These are phyloP conservation scores for Tachycineta bicolor DNA, from an alignment of 2,113 vertebrate genomes.

Conservation along the genomic window DNA sequence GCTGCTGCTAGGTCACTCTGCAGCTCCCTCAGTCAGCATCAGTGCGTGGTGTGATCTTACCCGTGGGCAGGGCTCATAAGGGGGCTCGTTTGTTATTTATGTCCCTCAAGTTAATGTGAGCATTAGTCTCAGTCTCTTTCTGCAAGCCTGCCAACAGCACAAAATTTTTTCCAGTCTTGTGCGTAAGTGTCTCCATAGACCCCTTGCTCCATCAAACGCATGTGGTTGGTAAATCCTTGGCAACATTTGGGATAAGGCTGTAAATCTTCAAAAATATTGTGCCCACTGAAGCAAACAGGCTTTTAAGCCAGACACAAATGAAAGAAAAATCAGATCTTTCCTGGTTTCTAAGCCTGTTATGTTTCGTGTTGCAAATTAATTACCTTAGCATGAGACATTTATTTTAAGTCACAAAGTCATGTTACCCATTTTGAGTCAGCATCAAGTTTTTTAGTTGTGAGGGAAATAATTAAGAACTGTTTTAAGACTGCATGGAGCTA, in stretches of 20 bases:
- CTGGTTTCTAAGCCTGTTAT: neutral
- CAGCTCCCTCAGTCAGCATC: neutral
- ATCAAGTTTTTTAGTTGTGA: neutral
- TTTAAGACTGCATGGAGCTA: neutral
- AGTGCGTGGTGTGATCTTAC: neutral
- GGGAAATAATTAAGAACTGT: slow-evolving; percentile 2
- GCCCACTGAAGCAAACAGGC: neutral
- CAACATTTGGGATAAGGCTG: neutral
- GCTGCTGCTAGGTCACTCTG: neutral
- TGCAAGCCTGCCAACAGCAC: neutral
- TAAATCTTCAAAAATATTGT: neutral
- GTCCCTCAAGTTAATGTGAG: neutral
- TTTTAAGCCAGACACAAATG: neutral
- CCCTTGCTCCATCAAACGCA: neutral
- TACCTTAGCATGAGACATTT: neutral
- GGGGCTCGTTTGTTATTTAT: neutral
- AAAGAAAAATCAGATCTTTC: neutral
- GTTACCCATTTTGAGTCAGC: neutral
- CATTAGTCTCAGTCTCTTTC: neutral
- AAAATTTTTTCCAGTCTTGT: neutral
- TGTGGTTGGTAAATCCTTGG: neutral
- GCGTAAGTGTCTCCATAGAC: neutral
- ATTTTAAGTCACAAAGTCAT: neutral
- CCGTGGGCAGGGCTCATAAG: neutral
- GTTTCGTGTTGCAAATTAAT: neutral